Conservation (phyloP, 2,113 vertebrate genomes). For the Fulmarus glacialis region DNA sequence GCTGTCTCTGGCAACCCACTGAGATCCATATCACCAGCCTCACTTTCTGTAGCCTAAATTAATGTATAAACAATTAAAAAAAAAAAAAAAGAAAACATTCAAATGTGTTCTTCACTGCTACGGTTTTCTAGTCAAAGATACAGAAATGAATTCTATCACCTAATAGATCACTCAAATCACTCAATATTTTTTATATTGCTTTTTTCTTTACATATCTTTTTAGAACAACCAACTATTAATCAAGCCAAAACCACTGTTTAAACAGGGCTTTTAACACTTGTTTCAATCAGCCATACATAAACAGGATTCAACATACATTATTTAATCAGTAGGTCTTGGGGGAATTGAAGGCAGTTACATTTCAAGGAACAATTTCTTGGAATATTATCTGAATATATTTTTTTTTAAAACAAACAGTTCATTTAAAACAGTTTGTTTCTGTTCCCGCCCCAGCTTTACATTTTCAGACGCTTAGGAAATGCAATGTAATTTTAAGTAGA, state of each 20-base stretch:
- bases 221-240: background rate
- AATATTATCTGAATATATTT: background rate
- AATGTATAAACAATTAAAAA: background rate
- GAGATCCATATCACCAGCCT: conserved; percentile 98
- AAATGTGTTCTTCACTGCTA: background rate
- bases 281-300: background rate
- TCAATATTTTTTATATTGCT: background rate
- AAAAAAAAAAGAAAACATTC: background rate
- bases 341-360: background rate
- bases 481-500: background rate
- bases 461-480: background rate
- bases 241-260: background rate
- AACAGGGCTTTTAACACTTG: background rate
- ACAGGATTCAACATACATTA: background rate
- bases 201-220: background rate
- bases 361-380: background rate
- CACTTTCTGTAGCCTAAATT: conserved; percentile 94
- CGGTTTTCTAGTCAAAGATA: background rate
- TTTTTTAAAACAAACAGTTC: background rate
- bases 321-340: background rate
- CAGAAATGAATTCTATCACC: background rate
- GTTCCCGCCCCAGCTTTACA: background rate
- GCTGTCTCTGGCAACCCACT: conserved; percentile 98
- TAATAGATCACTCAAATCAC: background rate
- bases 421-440: background rate